Base-by-base conservation (phyloP, 1,140 invertebrate genomes). In the Drosophila nasuta region DNA sequence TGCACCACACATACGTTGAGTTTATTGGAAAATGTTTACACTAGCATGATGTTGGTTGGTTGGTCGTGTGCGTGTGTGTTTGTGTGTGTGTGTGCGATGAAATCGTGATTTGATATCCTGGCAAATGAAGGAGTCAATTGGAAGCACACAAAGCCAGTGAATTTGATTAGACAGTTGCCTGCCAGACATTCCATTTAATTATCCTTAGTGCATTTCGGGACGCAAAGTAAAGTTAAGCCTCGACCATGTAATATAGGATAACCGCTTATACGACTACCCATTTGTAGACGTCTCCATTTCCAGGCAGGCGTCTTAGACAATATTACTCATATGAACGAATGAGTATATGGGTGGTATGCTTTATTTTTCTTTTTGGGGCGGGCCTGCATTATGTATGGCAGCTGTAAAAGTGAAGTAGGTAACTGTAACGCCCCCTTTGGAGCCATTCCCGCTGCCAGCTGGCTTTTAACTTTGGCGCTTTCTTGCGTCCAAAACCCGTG, bases 401-500 rank as follows among this genome's bases (percentile, higher is more conserved):
- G 38, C 43, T 67, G 43, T 17, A 35, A 54, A 13, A 15, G 35
- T 25, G 13, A 57, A 11, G 35, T 38, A 38, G 54, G 54, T 57
- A 54, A 54, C 25, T 10, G 25, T 54, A 41, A 52, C 13, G 46
- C 46, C 79, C 83, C 65, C 51, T 54, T 48, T 35, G 13, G 10
- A 62, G 41, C 51, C 25, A 38, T 11, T 35, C 60, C 62, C 25
- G 43, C 38, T 38, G 57, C 64, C 63, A 64, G 79, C 72, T 76
- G 81, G 81, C 80, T 83, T 89, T 89, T 78, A 88, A 81, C 83
- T 83, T 86, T 88, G 70, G 83, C 83, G 80, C 77, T 87, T 87
- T 82, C 79, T 82, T 81, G 70, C 70, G 77, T 88, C 74, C 75
- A 77, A 79, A 72, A 85, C 69, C 86, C 86, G 85, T 81, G 81